Percentiles rank a stretch among this genome's conserved stretches.
Conservation (phyloP, 2,888 invertebrate species). For the Napeogenes inachia region DNA sequence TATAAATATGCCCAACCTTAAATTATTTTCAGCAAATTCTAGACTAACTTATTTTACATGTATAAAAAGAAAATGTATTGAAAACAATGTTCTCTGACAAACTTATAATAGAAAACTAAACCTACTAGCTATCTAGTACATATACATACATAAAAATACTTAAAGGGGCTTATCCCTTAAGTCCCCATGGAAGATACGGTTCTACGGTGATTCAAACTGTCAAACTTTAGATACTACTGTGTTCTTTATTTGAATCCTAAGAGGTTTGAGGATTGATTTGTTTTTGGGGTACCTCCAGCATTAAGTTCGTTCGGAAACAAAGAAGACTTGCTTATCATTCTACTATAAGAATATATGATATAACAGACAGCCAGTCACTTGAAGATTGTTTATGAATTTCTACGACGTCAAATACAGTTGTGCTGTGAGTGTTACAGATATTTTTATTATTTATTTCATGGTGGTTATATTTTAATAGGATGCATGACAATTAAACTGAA, state of each 20-base stretch:
- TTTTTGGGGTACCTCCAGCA: constrained; percentile 11
- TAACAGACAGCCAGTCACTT: not conserved
- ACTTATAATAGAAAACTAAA: constrained; percentile 6
- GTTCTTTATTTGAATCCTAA: constrained; percentile 26
- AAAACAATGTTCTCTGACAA: too few relatives aligned
- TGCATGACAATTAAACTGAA: too few relatives aligned
- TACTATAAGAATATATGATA: not conserved
- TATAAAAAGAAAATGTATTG: too few relatives aligned
- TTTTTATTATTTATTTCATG: too few relatives aligned
- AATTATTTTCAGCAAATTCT: too few relatives aligned
- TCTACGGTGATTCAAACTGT: constrained; percentile 36
- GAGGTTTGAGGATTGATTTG: constrained; percentile 17
- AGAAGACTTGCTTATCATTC: not conserved
- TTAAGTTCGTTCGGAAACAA: constrained; percentile 11
- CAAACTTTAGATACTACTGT: constrained; percentile 34
- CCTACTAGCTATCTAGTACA: constrained; percentile 5
- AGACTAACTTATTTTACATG: too few relatives aligned
- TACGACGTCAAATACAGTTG: too few relatives aligned
- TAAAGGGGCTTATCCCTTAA: constrained; percentile 23
- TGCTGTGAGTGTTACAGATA: too few relatives aligned
- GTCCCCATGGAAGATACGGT: constrained; percentile 20
- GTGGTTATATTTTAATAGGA: too few relatives aligned
- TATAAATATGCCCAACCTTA: too few relatives aligned
- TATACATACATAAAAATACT: constrained; percentile 19
- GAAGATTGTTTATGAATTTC: too few relatives aligned